Evolutionary conservation across 2,797 vertebrate genomes (phyloP).

Genomic region (Poeciliopsis gracilis): DNA sequence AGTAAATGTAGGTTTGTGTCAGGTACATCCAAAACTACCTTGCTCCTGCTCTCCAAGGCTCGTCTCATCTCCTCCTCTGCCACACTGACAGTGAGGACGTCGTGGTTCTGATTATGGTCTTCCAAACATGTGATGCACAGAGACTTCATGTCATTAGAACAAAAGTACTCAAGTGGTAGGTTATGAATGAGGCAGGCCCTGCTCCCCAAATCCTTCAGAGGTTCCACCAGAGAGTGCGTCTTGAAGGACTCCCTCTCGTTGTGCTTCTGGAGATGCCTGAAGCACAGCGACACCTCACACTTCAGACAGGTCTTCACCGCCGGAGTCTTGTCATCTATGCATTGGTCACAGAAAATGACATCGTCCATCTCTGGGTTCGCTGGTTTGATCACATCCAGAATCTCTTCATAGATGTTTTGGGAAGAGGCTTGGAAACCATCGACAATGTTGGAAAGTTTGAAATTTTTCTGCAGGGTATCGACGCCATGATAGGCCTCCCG

Average conservation of each 20-base stretch:
- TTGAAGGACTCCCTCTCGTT: constrained; percentile 62
- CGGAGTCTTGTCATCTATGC: constrained; percentile 47
- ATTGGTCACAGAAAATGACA: constrained; percentile 69
- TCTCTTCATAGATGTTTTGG: not conserved
- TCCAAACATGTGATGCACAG: constrained; percentile 73
- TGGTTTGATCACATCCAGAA: not conserved
- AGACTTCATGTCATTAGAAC: constrained; percentile 59
- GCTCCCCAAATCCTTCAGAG: not conserved
- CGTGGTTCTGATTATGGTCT: constrained; percentile 73
- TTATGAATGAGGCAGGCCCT: constrained; percentile 69
- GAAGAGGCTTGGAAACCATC: constrained; percentile 65
- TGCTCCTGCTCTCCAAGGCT: constrained; percentile 62
- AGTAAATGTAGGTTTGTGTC: not conserved
- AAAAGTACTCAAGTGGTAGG: constrained; percentile 77
- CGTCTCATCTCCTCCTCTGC: constrained; percentile 77
- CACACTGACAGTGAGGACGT: constrained; percentile 72
- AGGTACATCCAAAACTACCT: constrained; percentile 41
- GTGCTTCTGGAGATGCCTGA: constrained; percentile 78
- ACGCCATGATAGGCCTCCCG: constrained; percentile 59
- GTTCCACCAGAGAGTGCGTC: constrained; percentile 68
- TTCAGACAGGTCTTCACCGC: constrained; percentile 79
- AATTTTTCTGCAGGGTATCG: constrained; percentile 72
- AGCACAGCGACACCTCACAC: constrained; percentile 80
- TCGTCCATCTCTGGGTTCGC: not conserved
- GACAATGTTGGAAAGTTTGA: constrained; percentile 78